A percentile compares a stretch with the other conserved stretches of the same genome.
Evolutionary conservation across 2,797 vertebrate species (phyloP).

Genomic region (Arrhamphus sclerolepis): DNA sequence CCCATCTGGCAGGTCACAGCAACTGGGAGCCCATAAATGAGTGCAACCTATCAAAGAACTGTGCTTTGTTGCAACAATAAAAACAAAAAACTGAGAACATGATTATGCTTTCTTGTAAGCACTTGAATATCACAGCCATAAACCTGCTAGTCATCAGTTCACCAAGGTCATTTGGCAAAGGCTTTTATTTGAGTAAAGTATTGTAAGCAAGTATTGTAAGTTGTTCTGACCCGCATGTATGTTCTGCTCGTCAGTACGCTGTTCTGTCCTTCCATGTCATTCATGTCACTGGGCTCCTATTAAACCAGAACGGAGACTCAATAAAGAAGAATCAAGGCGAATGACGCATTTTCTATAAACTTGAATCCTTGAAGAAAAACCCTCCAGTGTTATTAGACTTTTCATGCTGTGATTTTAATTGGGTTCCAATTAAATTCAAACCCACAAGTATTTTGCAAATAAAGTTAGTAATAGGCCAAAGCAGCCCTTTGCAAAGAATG

Average conservation of each 20-base stretch:
- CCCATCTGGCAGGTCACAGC: slow-evolving; percentile 47
- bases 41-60: slow-evolving; percentile 55
- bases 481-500: slow-evolving; percentile 35
- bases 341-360: slow-evolving; percentile 51
- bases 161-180: slow-evolving; percentile 49
- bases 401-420: slow-evolving; percentile 69
- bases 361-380: slow-evolving; percentile 43
- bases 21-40: slow-evolving; percentile 53
- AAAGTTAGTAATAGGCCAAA: slow-evolving; percentile 48
- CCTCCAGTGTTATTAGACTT: slow-evolving; percentile 52
- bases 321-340: slow-evolving; percentile 39
- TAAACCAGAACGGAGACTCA: slow-evolving; percentile 41
- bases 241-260: slow-evolving; percentile 20
- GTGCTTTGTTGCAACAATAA: slow-evolving; percentile 49
- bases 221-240: slow-evolving; percentile 10
- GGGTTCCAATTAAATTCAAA: slow-evolving; percentile 64
- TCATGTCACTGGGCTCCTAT: slow-evolving; percentile 11
- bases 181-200: slow-evolving; percentile 18
- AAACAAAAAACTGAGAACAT: slow-evolving; percentile 35
- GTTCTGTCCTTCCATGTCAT: slow-evolving; percentile 12
- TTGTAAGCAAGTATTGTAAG: slow-evolving; percentile 26
- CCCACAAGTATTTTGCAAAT: slow-evolving; percentile 61
- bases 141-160: slow-evolving; percentile 39
- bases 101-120: slow-evolving; percentile 52
- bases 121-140: slow-evolving; percentile 38